Evolutionary conservation across 2,797 vertebrate species (phyloP).

Genomic region (Atherinosoma microstoma): DNA sequence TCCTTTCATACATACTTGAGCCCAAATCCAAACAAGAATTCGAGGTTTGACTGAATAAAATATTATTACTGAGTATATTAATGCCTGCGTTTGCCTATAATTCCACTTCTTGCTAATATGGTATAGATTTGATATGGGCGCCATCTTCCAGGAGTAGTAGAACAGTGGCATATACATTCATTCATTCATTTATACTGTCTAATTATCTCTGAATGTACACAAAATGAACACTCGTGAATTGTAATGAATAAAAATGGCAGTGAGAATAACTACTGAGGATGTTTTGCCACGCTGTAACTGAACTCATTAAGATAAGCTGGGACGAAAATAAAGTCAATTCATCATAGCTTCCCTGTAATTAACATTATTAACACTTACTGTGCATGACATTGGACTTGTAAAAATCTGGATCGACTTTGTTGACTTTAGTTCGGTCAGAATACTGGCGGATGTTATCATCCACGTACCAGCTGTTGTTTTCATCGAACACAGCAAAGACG

Average conservation of each 20-base stretch:
- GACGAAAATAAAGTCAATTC: not conserved
- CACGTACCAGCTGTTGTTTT: constrained; percentile 98
- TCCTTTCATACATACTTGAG: not conserved
- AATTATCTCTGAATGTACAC: not conserved
- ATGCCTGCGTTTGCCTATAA: no score
- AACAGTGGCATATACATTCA: not conserved
- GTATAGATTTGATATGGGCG: no score
- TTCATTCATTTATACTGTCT: no score
- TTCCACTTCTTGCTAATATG: no score
- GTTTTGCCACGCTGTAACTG: no score
- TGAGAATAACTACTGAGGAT: no score
- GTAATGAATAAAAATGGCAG: no score
- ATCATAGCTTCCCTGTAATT: not conserved
- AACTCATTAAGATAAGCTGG: no score
- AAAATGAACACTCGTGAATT: not conserved
- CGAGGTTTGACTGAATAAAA: no score
- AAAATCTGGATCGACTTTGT: constrained; percentile 87
- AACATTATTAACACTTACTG: constrained; percentile 82
- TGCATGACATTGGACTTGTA: constrained; percentile 94
- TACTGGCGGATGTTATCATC: constrained; percentile 90
- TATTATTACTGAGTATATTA: no score
- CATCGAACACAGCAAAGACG: constrained; percentile 91
- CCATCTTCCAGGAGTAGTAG: no score
- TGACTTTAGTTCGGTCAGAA: constrained; percentile 83
- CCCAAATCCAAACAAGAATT: not conserved